Conservation (phyloP, 2,888 invertebrate genomes). For the Drosophila lutescens region DNA sequence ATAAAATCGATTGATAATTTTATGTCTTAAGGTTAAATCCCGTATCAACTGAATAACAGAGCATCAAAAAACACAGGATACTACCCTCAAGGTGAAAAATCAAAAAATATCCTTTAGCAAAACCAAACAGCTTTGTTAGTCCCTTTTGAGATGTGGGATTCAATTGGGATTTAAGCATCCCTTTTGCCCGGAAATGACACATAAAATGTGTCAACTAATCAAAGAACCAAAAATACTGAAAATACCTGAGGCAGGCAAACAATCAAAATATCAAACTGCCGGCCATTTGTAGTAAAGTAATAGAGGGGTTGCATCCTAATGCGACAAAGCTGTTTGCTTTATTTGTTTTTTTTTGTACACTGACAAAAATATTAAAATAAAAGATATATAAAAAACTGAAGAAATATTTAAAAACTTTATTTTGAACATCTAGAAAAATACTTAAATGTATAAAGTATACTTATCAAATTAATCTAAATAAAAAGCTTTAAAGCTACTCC, state of each 20-base stretch:
- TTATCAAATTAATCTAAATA: no score
- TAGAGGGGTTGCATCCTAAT: constrained; percentile 54
- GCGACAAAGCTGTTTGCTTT: constrained; percentile 76
- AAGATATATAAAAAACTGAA: background rate
- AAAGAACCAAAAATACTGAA: constrained; percentile 56
- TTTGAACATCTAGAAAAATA: no score
- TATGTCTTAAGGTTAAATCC: no score
- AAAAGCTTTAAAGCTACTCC: no score
- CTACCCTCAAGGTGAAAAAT: constrained; percentile 17
- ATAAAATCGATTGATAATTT: no score
- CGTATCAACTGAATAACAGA: no score
- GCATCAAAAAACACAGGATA: constrained; percentile 4
- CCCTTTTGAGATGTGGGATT: constrained; percentile 13
- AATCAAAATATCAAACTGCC: constrained; percentile 74
- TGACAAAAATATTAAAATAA: background rate
- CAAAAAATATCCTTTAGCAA: background rate
- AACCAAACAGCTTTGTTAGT: constrained; percentile 32
- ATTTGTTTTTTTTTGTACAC: constrained; percentile 59
- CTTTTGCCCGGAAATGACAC: constrained; percentile 24
- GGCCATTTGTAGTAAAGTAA: constrained; percentile 61
- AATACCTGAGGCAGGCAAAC: constrained; percentile 59
- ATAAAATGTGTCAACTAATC: constrained; percentile 78
- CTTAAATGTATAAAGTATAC: no score
- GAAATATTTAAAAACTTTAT: no score
- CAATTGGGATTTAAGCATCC: constrained; percentile 22